phyloP scores from a whole-genome alignment of 2,797 vertebrate species.

The Choloepus didactylus region DNA sequence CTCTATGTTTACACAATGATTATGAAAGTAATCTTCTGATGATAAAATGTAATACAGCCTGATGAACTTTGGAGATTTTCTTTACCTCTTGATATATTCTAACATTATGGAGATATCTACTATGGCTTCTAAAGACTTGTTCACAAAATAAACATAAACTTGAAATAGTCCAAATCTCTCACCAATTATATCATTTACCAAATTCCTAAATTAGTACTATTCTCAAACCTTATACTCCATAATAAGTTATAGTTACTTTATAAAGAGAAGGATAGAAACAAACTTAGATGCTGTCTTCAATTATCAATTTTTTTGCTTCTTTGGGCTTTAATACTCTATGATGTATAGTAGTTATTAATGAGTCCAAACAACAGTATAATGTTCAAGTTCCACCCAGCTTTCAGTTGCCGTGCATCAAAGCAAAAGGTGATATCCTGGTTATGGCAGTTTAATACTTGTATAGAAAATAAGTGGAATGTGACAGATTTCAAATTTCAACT shows the following conservation, averaged over 20 bases:
- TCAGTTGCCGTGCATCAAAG: not conserved
- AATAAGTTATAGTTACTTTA: not conserved
- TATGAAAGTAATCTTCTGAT: not conserved
- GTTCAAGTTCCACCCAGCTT: not conserved
- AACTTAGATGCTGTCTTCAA: not conserved
- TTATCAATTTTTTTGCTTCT: not conserved
- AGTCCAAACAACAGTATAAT: not conserved
- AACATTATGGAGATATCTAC: not conserved
- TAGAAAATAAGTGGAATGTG: not conserved
- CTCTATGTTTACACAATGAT: not conserved
- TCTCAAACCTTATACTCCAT: not conserved
- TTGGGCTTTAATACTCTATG: not conserved
- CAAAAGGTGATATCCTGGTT: not conserved
- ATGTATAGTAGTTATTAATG: not conserved
- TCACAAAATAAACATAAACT: not conserved
- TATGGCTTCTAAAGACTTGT: not conserved
- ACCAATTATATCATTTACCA: not conserved
- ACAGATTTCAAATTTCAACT: not conserved
- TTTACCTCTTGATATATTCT: not conserved
- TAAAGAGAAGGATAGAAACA: not conserved
- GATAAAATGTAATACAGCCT: conserved; percentile 2
- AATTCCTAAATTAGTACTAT: not conserved
- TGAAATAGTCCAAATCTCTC: not conserved
- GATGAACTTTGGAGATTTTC: not conserved
- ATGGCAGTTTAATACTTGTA: not conserved